A percentile compares a stretch with the other conserved stretches of the same genome.
Conservation (phyloP, 2,113 vertebrate genomes). For the Apteryx mantelli region DNA sequence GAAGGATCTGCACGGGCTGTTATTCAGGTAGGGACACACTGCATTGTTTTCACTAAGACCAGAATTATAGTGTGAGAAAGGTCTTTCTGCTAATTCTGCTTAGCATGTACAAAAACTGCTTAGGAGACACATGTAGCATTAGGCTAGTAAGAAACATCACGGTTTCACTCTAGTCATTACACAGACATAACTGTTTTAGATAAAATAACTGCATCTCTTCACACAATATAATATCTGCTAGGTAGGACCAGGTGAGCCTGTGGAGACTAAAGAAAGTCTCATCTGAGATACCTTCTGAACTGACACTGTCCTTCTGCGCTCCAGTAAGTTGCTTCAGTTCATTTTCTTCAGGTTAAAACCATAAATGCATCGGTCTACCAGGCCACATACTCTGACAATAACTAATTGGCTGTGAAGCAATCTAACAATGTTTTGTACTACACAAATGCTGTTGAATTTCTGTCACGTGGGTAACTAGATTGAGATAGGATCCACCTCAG, state of each 20-base stretch:
- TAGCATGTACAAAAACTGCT: rapidly evolving
- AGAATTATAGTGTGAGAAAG: not conserved
- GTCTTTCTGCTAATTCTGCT: not conserved
- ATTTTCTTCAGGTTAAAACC: not conserved
- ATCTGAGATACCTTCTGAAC: not conserved
- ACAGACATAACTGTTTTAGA: not conserved
- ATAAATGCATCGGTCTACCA: not conserved
- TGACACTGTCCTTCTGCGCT: rapidly evolving
- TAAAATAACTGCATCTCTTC: not conserved
- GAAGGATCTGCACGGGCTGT: not conserved
- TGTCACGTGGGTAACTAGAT: not conserved
- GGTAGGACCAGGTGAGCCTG: not conserved
- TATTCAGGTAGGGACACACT: not conserved
- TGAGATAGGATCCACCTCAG: not conserved
- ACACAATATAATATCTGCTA: rapidly evolving
- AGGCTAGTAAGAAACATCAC: not conserved
- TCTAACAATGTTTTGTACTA: not conserved
- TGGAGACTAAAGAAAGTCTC: not conserved
- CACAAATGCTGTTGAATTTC: not conserved
- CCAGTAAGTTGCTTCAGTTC: not conserved
- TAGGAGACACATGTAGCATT: rapidly evolving
- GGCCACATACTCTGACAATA: not conserved
- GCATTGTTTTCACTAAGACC: not conserved
- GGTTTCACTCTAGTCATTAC: not conserved
- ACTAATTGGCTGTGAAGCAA: not conserved